These are phyloP conservation scores for Ceratotherium simum DNA, from an alignment of 2,113 vertebrate species.

Conservation along the genomic window DNA sequence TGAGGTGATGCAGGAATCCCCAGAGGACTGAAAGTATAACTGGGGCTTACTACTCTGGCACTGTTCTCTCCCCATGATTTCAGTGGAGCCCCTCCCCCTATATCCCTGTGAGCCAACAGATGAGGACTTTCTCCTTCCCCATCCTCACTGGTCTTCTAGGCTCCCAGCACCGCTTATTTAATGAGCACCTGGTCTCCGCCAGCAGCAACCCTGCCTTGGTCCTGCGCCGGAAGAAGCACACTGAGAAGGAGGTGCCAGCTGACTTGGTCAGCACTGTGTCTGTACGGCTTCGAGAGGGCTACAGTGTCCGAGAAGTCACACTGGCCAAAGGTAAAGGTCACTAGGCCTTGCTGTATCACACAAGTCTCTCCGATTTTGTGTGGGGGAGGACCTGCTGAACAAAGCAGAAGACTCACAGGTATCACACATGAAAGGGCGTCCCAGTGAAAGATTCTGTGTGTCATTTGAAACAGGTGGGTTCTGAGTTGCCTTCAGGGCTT, in stretches of 20 bases:
- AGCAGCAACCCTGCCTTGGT: slow-evolving; percentile 97
- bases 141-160: slow-evolving; percentile 83
- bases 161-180: slow-evolving; percentile 97
- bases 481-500: background rate
- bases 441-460: background rate
- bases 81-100: too few relatives aligned
- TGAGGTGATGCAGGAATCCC: background rate
- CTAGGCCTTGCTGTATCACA: background rate
- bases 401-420: background rate
- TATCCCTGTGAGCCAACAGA: background rate
- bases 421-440: background rate
- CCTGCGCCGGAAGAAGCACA: slow-evolving; percentile 97
- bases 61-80: background rate
- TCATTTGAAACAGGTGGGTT: background rate
- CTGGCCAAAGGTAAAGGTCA: slow-evolving; percentile 93
- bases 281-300: slow-evolving; percentile 96
- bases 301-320: slow-evolving; percentile 96
- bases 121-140: background rate
- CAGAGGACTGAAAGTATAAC: fast-evolving
- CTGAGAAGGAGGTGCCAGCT: slow-evolving; percentile 96
- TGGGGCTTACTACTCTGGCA: background rate
- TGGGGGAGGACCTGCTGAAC: background rate
- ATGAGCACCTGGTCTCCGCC: slow-evolving; percentile 97
- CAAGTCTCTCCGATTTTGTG: background rate
- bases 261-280: slow-evolving; percentile 96